phyloP scores from a whole-genome alignment of 2,113 vertebrate genomes.

The Sarotherodon lohbergeri region DNA sequence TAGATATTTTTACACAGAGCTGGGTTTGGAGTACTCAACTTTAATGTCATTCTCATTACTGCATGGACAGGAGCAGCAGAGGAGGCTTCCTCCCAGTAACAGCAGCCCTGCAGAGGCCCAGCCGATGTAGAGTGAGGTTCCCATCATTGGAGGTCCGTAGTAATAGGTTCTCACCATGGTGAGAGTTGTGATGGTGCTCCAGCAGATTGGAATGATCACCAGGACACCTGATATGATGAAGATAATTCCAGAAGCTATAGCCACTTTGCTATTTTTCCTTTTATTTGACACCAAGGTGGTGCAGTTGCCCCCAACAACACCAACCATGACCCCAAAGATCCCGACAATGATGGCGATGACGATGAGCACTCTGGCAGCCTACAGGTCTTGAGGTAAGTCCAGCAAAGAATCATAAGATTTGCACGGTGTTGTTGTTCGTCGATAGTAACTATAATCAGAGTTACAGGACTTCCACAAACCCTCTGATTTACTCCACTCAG shows the following conservation, averaged over 20 bases:
- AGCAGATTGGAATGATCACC: no score
- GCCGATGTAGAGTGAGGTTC: conserved; percentile 55
- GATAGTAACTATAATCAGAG: not conserved
- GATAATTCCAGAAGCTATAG: not conserved
- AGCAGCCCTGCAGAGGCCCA: conserved; percentile 69
- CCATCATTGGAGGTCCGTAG: conserved; percentile 3
- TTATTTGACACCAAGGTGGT: conserved; percentile 61
- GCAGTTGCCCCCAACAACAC: conserved; percentile 60
- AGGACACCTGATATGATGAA: not conserved
- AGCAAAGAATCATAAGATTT: not conserved
- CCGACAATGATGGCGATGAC: not conserved
- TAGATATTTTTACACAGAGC: not conserved
- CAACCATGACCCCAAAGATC: conserved; percentile 52
- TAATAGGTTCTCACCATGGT: conserved; percentile 73
- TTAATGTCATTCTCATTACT: conserved; percentile 43
- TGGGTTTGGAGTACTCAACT: conserved; percentile 60
- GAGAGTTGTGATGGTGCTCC: no score
- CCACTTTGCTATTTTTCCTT: conserved; percentile 52
- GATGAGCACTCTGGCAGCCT: not conserved
- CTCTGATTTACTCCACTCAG: conserved; percentile 60
- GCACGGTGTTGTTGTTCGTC: rapidly evolving
- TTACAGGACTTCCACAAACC: not conserved
- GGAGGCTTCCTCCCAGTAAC: conserved; percentile 73
- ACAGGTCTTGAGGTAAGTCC: not conserved
- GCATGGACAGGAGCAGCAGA: conserved; percentile 70